Evolutionary conservation across 2,888 invertebrate species (phyloP).

Genomic region (Ormyrus pomaceus): DNA sequence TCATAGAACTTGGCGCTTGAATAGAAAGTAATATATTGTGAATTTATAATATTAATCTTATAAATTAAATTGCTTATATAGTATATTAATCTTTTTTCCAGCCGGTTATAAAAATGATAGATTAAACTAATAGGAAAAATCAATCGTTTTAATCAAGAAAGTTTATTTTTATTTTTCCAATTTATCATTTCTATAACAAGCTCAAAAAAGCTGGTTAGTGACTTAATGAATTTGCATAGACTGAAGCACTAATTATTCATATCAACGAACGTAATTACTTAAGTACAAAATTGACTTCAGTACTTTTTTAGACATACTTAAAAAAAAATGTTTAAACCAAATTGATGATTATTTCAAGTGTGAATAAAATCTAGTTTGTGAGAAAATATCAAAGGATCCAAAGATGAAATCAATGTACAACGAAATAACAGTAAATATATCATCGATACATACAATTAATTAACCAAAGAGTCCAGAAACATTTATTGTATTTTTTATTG

Average conservation of each 20-base stretch:
- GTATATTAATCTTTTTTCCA: no score
- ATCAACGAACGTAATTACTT: slow-evolving; percentile 48
- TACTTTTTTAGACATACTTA: slow-evolving; percentile 37
- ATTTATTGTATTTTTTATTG: slow-evolving; percentile 15
- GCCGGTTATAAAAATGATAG: no score
- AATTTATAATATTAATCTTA: no score
- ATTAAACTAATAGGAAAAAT: no score
- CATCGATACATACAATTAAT: not conserved
- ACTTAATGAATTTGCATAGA: slow-evolving; percentile 42
- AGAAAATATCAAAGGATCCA: not conserved
- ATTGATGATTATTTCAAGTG: slow-evolving; percentile 11
- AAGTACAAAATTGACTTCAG: slow-evolving; percentile 46
- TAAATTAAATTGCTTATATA: no score
- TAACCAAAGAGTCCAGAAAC: slow-evolving; percentile 3
- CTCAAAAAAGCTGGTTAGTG: not conserved
- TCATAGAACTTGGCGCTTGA: slow-evolving; percentile 31
- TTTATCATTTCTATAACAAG: no score
- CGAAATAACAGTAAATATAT: slow-evolving; percentile 26
- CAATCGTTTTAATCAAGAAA: no score
- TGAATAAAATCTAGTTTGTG: not conserved
- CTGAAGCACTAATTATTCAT: slow-evolving; percentile 55
- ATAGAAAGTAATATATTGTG: slow-evolving; percentile 46
- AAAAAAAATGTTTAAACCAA: not conserved
- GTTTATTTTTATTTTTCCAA: no score
- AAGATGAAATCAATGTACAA: slow-evolving; percentile 11